Percentiles rank a stretch among this genome's conserved stretches.
phyloP scores from a whole-genome alignment of 2,113 vertebrate species.

The Peromyscus polionotus region DNA sequence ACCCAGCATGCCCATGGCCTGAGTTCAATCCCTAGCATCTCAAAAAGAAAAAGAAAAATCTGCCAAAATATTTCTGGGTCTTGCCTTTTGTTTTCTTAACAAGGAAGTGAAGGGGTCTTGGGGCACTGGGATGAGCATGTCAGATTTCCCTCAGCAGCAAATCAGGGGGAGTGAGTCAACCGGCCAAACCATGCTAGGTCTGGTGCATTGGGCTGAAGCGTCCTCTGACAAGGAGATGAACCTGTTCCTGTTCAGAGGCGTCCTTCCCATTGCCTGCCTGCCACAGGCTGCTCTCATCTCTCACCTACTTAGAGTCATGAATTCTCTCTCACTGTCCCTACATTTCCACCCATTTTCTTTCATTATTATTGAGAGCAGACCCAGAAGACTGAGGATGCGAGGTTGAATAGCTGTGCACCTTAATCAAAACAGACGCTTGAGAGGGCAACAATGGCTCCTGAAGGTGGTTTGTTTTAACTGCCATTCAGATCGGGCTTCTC shows the following conservation, averaged over 20 bases:
- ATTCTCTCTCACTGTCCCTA: conserved; percentile 70
- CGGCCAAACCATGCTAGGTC: neutral
- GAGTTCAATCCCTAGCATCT: neutral
- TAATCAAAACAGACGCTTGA: conserved; percentile 84
- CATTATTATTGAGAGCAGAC: conserved; percentile 78
- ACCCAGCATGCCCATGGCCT: too few species aligned
- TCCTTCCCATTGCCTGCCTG: neutral
- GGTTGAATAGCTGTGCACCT: conserved; percentile 75
- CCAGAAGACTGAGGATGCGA: conserved; percentile 81
- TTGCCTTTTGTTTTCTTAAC: neutral
- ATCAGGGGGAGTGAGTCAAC: neutral
- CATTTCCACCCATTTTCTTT: conserved; percentile 70
- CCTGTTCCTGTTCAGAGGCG: neutral
- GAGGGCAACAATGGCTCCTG: conserved; percentile 81
- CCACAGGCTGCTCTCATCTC: conserved; percentile 50
- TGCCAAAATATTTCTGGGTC: neutral
- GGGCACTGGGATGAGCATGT: neutral
- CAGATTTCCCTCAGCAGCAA: neutral
- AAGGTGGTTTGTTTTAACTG: conserved; percentile 85
- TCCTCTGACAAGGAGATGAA: neutral
- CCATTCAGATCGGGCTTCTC: conserved; percentile 84
- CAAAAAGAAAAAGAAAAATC: neutral
- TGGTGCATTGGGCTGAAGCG: neutral
- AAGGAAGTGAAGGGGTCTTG: neutral
- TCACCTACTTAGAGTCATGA: conserved; percentile 67